Base-by-base conservation (phyloP, 2,797 vertebrate genomes). In the Urosaurus nigricauda region DNA sequence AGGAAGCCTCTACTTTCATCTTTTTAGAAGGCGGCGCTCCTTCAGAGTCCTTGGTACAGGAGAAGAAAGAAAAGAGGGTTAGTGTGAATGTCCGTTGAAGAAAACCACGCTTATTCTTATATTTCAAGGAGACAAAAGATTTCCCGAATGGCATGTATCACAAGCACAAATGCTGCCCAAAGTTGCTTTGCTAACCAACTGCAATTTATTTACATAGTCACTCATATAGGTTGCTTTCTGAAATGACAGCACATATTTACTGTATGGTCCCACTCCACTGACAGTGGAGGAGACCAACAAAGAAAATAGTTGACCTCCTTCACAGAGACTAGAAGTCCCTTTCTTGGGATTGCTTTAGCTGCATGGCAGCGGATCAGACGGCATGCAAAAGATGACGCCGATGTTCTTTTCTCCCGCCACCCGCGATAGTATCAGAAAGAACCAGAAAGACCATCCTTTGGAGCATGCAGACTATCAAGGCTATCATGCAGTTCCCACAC, bases 11-110 rank as follows among this genome's bases (percentile, higher is more conserved):
- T 96, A 96, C 95, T 98, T 99, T 99, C 97, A 97, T 97, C 96
- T 99, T 99, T 98, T 99, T 99, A 92, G 95, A 98, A 95, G 98
- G 98, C 4, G 98, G 98, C 84, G 94, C 97, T 93, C 98, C 98
- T 96, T 99, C 98, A 94, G 97, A 97, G 96, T 99, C 98, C 99
- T 99, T 93, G 71, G 95, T 29, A 17, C 82, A 84, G 68, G 29
- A 68, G 87, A 85, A 93, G 79, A 91, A 91, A 93, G 90, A 94
- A 91, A 88, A 88, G 92, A 94, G 88, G 94, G 96, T 89, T 88
- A 91, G 85, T 0, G 87, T 95, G 91, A 94, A 53, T 32, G 47
- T 32, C 3, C 81, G 83, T 58, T 88, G 68, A 88, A 91, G 17
- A 88, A 92, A 12, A 4, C 74, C 51, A 68, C 35, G 19, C 37